Evolutionary conservation across 1,140 invertebrate species (phyloP).

Genomic region (Zaprionus taronus): DNA sequence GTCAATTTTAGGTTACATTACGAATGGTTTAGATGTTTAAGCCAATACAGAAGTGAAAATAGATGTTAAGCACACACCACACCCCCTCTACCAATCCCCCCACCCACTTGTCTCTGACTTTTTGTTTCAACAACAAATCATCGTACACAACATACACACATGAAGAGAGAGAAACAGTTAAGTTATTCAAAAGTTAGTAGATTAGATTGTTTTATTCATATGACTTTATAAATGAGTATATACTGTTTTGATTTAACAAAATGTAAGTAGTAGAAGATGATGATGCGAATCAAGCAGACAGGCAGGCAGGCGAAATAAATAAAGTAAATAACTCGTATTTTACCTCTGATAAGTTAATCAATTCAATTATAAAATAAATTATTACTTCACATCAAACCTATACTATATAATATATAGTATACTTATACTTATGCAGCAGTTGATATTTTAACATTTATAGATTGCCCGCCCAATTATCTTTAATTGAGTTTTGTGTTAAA

Average conservation of each 20-base stretch:
- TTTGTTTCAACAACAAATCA: constrained; percentile 43
- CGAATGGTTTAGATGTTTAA: constrained; percentile 70
- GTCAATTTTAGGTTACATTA: constrained; percentile 72
- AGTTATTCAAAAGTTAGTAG: constrained; percentile 64
- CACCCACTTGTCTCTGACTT: constrained; percentile 18
- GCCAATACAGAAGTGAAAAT: constrained; percentile 59
- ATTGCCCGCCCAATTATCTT: constrained; percentile 22
- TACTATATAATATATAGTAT: constrained; percentile 20
- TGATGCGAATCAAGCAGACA: neutral
- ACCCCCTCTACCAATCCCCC: constrained; percentile 7
- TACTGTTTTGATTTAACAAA: constrained; percentile 53
- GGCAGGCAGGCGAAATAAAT: constrained; percentile 30
- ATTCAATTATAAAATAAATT: constrained; percentile 56
- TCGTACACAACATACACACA: constrained; percentile 27
- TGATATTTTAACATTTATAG: constrained; percentile 24
- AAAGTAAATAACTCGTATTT: constrained; percentile 53
- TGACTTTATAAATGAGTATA: constrained; percentile 58
- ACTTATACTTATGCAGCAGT: constrained; percentile 6
- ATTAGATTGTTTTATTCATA: constrained; percentile 71
- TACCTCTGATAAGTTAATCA: constrained; percentile 66
- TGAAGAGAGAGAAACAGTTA: constrained; percentile 35
- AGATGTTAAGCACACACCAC: constrained; percentile 58
- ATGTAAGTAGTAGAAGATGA: constrained; percentile 57
- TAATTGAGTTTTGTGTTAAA: constrained; percentile 25
- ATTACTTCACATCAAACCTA: constrained; percentile 29